Percentiles rank a stretch among this genome's conserved stretches.
phyloP scores from a whole-genome alignment of 2,888 invertebrate genomes.

The Dasysyrphus tricinctus region DNA sequence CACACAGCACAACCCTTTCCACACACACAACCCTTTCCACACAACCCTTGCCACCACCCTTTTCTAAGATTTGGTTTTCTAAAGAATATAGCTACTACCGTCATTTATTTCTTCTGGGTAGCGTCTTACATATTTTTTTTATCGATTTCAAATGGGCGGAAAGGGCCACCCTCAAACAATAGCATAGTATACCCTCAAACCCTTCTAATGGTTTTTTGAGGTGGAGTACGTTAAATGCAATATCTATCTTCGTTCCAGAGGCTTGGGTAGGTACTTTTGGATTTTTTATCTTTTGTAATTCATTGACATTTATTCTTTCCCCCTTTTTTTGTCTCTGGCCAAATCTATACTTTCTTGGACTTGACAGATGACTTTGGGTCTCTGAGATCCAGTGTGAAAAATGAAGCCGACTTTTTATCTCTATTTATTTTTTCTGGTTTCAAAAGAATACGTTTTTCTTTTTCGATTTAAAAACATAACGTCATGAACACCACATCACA shows the following conservation, averaged over 20 bases:
- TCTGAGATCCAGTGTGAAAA: conserved; percentile 54
- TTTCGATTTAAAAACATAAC: conserved; percentile 39
- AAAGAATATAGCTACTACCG: conserved; percentile 26
- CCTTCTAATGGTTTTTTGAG: conserved; percentile 41
- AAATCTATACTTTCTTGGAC: conserved; percentile 24
- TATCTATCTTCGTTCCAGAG: conserved; percentile 33
- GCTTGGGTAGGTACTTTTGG: neutral
- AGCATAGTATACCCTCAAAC: neutral
- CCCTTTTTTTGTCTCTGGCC: neutral
- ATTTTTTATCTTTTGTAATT: conserved; percentile 37
- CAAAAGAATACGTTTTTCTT: neutral
- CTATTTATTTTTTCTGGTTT: neutral
- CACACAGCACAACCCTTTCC: neutral
- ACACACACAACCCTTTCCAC: neutral
- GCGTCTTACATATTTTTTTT: conserved; percentile 20
- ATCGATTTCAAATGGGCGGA: conserved; percentile 57
- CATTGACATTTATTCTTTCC: conserved; percentile 41
- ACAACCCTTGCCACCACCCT: conserved; percentile 4
- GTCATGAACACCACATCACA: neutral
- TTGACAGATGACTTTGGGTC: conserved; percentile 67
- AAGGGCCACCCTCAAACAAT: conserved; percentile 16
- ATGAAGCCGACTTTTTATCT: conserved; percentile 47
- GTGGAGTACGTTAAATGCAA: conserved; percentile 12
- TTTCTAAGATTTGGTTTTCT: conserved; percentile 1
- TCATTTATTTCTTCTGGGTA: conserved; percentile 48